phyloP scores from a whole-genome alignment of 1,140 invertebrate genomes.

The Streblospio benedicti region DNA sequence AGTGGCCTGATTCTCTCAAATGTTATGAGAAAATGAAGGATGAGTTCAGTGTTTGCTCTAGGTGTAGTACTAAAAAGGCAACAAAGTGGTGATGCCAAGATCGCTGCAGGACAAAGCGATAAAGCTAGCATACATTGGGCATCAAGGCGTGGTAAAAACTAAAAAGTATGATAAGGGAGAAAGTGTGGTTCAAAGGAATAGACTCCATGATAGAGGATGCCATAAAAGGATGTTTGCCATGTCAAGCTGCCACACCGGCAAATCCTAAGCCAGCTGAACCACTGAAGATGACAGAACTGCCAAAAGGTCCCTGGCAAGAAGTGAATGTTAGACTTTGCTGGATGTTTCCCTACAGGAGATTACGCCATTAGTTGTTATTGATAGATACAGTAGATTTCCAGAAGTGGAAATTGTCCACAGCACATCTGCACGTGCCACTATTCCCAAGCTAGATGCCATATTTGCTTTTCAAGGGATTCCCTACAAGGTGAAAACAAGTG shows the following conservation, averaged over 20 bases:
- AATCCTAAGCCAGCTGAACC: conserved; percentile 27
- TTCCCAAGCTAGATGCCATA: neutral
- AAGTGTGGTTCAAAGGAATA: conserved; percentile 15
- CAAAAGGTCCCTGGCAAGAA: conserved; percentile 22
- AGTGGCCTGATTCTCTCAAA: no score
- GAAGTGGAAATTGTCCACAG: neutral
- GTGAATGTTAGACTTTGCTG: conserved; percentile 25
- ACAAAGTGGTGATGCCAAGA: no score
- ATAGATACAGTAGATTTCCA: neutral
- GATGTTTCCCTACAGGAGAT: conserved; percentile 25
- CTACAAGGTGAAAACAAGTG: neutral
- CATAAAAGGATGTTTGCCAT: conserved; percentile 27
- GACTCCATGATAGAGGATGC: conserved; percentile 27
- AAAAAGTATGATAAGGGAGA: neutral
- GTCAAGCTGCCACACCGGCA: conserved; percentile 21
- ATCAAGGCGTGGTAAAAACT: neutral
- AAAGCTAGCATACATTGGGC: no score
- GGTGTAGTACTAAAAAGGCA: no score
- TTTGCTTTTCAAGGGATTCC: neutral
- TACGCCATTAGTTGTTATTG: conserved; percentile 12
- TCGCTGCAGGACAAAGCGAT: no score
- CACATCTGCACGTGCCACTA: neutral
- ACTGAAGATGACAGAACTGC: conserved; percentile 19
- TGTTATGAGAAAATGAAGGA: no score
- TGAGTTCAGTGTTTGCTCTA: no score